Conservation (phyloP, 2,113 vertebrate species). For the Himantopus leucocephalus region DNA sequence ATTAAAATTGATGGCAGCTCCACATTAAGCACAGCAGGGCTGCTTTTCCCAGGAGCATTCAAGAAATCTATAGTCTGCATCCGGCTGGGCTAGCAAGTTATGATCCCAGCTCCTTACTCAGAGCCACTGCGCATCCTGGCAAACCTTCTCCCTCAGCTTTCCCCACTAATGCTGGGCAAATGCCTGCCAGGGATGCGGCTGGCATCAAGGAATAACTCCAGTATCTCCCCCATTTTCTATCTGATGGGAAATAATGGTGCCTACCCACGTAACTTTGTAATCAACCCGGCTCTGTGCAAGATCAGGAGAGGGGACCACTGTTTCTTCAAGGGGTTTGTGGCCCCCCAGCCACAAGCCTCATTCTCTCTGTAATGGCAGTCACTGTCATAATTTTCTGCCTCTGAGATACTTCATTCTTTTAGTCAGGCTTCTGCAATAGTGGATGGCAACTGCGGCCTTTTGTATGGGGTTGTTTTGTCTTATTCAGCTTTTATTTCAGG, state of each 20-base stretch:
- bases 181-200: not conserved
- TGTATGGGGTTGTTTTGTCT: not conserved
- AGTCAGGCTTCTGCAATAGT: not conserved
- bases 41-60: not conserved
- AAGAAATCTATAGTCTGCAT: not conserved
- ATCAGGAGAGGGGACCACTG: not conserved
- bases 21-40: not conserved
- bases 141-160: not conserved
- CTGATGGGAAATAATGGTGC: not conserved
- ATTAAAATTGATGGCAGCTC: not conserved
- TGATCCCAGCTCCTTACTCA: not conserved
- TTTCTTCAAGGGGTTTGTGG: not conserved
- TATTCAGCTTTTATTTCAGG: not conserved
- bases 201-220: not conserved
- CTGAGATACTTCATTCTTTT: not conserved
- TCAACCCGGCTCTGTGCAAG: not conserved
- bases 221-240: rapidly evolving
- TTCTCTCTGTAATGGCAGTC: not conserved
- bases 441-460: not conserved
- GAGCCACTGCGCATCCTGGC: not conserved
- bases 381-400: not conserved
- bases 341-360: too few relatives aligned
- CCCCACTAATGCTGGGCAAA: rapidly evolving
- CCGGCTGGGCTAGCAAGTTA: not conserved
- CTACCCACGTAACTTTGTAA: not conserved